Conservation (phyloP, 2,113 vertebrate genomes). For the Azemiops feae region DNA sequence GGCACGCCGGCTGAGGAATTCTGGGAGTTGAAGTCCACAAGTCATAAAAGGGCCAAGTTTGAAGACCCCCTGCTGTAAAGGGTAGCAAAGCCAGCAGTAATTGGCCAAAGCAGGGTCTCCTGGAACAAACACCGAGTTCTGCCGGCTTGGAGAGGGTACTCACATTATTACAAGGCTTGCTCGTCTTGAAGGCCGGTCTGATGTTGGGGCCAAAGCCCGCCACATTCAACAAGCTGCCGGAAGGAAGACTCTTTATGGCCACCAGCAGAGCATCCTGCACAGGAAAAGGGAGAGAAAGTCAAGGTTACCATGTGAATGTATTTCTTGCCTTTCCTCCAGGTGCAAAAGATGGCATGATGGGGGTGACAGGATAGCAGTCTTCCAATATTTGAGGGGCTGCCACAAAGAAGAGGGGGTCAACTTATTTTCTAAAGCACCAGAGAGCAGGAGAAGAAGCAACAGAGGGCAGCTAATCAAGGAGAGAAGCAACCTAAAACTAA, state of each 20-base stretch:
- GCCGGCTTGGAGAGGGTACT: slow-evolving; percentile 34
- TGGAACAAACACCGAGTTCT: not conserved
- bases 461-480: not conserved
- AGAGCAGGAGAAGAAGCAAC: too few species aligned
- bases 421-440: too few species aligned
- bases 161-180: slow-evolving; percentile 87
- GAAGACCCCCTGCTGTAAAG: too few species aligned
- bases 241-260: slow-evolving; percentile 88
- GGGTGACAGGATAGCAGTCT: too few species aligned
- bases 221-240: slow-evolving; percentile 84
- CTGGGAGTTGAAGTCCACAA: too few species aligned
- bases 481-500: not conserved
- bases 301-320: not conserved
- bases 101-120: not conserved
- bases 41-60: too few species aligned
- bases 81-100: not conserved
- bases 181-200: slow-evolving; percentile 82
- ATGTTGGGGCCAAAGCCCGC: slow-evolving; percentile 74
- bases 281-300: not conserved
- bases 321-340: not conserved
- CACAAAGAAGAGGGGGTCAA: too few species aligned
- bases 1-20: too few species aligned
- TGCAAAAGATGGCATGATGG: too few species aligned
- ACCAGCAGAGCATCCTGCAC: slow-evolving; percentile 86
- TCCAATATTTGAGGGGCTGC: too few species aligned